Conservation (phyloP, 23 tunicate species). For the Pegea sp. region DNA sequence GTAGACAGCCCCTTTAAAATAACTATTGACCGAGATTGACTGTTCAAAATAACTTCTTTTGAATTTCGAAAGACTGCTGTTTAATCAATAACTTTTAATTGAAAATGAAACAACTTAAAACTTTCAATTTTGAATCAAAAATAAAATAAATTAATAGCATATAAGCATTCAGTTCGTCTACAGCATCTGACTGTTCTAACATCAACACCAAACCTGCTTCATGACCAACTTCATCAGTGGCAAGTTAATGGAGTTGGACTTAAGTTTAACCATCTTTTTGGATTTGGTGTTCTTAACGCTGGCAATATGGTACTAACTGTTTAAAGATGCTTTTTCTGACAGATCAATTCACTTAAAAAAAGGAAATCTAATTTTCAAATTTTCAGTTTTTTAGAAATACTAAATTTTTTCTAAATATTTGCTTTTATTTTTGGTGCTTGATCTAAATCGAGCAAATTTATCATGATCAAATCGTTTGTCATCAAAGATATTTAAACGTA, state of each 20-base stretch:
- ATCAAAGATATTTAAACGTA: too few relatives aligned
- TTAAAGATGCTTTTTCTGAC: neutral
- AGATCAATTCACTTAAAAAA: neutral
- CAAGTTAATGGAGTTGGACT: slow-evolving; percentile 82
- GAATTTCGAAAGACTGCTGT: too few relatives aligned
- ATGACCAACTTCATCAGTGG: slow-evolving; percentile 78
- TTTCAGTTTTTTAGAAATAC: neutral
- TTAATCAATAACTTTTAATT: too few relatives aligned
- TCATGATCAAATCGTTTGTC: too few relatives aligned
- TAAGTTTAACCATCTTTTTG: slow-evolving; percentile 85
- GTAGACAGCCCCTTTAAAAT: neutral
- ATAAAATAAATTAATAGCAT: neutral
- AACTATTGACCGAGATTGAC: too few relatives aligned
- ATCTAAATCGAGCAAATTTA: too few relatives aligned
- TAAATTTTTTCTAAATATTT: too few relatives aligned
- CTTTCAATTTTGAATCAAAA: too few relatives aligned
- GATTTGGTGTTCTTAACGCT: slow-evolving; percentile 82
- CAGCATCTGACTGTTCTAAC: slow-evolving; percentile 90
- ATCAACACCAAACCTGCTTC: slow-evolving; percentile 55
- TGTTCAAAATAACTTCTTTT: too few relatives aligned
- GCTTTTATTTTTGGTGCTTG: too few relatives aligned
- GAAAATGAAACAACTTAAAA: too few relatives aligned
- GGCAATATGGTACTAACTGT: slow-evolving; percentile 30
- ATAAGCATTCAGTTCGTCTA: neutral
- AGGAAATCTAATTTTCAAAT: neutral